Evolutionary conservation across 2,888 invertebrate genomes (phyloP).

Genomic region (Idaea dimidiata): DNA sequence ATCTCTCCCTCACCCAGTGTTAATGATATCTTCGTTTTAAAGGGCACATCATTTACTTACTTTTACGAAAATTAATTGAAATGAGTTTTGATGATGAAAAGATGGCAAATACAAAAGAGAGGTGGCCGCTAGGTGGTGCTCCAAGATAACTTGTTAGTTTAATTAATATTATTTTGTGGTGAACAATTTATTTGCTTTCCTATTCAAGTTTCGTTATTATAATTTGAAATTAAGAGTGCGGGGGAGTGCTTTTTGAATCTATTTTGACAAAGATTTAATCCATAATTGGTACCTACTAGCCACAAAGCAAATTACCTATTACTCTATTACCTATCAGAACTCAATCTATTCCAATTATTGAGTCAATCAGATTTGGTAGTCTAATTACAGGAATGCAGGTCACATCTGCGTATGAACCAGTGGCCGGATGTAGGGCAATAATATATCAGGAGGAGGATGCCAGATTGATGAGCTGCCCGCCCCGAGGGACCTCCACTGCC

Average conservation of each 20-base stretch:
- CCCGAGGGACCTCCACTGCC: constrained; percentile 33
- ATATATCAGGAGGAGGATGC: constrained; percentile 65
- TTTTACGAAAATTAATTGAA: constrained; percentile 80
- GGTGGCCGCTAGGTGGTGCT: constrained; percentile 76
- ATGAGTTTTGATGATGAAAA: constrained; percentile 80
- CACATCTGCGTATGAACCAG: constrained; percentile 61
- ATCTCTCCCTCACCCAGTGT: constrained; percentile 46
- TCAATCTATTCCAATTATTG: constrained; percentile 1
- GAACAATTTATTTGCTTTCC: constrained; percentile 72
- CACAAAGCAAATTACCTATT: neutral
- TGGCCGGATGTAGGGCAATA: constrained; percentile 62
- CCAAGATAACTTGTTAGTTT: constrained; percentile 76
- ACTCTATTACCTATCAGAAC: neutral
- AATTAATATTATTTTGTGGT: constrained; percentile 75
- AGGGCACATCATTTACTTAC: constrained; percentile 80
- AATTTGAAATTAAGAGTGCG: constrained; percentile 19
- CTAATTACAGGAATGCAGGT: constrained; percentile 44
- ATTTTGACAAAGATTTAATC: constrained; percentile 4
- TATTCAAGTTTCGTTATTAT: constrained; percentile 39
- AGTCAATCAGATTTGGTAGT: constrained; percentile 6
- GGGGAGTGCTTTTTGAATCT: constrained; percentile 16
- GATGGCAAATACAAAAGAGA: constrained; percentile 72
- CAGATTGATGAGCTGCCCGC: constrained; percentile 63
- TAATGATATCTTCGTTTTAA: constrained; percentile 79
- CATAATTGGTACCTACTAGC: neutral